phyloP scores from a whole-genome alignment of 1,140 invertebrate species.

The Monochamus saltuarius region DNA sequence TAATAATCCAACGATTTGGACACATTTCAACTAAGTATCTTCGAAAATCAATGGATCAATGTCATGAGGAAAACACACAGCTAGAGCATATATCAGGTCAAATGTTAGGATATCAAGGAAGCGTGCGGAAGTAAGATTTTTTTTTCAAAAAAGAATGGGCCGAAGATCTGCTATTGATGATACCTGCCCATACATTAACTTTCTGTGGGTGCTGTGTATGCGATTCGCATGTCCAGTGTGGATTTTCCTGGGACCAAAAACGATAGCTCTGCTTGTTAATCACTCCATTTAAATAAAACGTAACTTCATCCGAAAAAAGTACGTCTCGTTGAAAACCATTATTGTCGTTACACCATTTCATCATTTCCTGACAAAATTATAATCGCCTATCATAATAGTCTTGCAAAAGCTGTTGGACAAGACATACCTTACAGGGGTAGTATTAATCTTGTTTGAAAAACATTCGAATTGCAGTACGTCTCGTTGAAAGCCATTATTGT shows the following conservation, averaged over 20 bases:
- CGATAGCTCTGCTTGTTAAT: slow-evolving; percentile 27
- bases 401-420: not conserved
- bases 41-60: too few species aligned
- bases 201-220: slow-evolving; percentile 25
- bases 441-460: too few species aligned
- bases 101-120: too few species aligned
- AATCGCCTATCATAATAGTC: not conserved
- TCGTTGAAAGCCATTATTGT: too few species aligned
- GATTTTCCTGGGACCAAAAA: slow-evolving; percentile 25
- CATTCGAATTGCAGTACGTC: not conserved
- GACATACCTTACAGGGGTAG: slow-evolving; percentile 1
- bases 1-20: too few species aligned
- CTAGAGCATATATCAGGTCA: too few species aligned
- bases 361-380: too few species aligned
- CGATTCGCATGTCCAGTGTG: slow-evolving; percentile 24
- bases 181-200: slow-evolving; percentile 12
- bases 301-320: slow-evolving; percentile 18
- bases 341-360: too few species aligned
- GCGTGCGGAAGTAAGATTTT: not conserved
- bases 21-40: too few species aligned
- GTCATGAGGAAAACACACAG: too few species aligned
- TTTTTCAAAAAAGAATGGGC: slow-evolving; percentile 16
- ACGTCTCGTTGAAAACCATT: too few species aligned
- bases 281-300: slow-evolving; percentile 11
- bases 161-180: slow-evolving; percentile 15